phyloP scores from a whole-genome alignment of 2,888 invertebrate species.

The Hofmannophila pseudospretella region DNA sequence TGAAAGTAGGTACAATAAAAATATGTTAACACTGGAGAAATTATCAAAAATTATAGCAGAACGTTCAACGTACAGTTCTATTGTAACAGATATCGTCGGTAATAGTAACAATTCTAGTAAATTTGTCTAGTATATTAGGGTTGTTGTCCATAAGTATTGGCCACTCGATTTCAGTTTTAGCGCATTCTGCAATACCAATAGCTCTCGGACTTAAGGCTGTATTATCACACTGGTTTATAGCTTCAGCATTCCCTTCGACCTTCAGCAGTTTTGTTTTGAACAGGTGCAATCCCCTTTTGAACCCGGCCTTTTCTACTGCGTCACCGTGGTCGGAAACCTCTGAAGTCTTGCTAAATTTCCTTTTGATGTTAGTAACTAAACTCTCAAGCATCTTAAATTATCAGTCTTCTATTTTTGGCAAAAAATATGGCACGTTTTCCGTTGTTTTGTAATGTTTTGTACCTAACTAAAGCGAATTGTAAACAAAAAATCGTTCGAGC shows the following conservation, averaged over 20 bases:
- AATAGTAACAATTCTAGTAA: constrained; percentile 62
- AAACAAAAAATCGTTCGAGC: constrained; percentile 35
- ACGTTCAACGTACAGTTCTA: constrained; percentile 49
- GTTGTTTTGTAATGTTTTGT: constrained; percentile 25
- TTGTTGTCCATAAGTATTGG: constrained; percentile 69
- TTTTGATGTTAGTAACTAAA: constrained; percentile 59
- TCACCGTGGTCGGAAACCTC: constrained; percentile 21
- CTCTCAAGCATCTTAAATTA: constrained; percentile 68
- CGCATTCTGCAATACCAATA: constrained; percentile 61
- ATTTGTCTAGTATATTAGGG: constrained; percentile 67
- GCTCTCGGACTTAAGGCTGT: constrained; percentile 76
- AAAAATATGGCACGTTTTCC: constrained; percentile 50
- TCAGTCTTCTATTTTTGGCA: constrained; percentile 67
- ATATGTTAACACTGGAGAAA: no score
- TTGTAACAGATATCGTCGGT: constrained; percentile 35
- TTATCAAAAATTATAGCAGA: not conserved
- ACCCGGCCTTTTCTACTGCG: constrained; percentile 46
- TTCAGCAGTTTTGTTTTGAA: constrained; percentile 55
- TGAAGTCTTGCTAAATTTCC: constrained; percentile 58
- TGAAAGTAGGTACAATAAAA: no score
- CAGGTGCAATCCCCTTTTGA: constrained; percentile 50
- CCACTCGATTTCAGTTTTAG: constrained; percentile 74
- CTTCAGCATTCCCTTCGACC: constrained; percentile 30
- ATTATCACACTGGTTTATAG: constrained; percentile 48
- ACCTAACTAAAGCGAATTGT: constrained; percentile 28